phyloP scores from a whole-genome alignment of 2,888 invertebrate genomes.

The Pseudanteris insignis region DNA sequence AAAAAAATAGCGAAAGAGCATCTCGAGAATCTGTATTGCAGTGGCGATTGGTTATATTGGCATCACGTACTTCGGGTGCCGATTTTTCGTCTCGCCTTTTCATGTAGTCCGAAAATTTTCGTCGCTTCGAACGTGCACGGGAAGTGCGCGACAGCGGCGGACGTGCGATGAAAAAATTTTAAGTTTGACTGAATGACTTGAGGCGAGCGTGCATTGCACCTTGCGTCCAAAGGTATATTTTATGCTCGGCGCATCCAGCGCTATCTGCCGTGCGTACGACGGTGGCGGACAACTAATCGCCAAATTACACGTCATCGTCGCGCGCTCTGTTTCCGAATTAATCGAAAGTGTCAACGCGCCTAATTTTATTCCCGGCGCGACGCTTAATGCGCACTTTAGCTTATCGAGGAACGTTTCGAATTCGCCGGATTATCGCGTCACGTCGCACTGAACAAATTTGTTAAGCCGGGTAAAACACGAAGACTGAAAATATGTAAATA shows the following conservation, averaged over 20 bases:
- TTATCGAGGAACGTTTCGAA: conserved; percentile 13
- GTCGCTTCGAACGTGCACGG: conserved; percentile 37
- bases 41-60: conserved; percentile 30
- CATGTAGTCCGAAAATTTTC: conserved; percentile 26
- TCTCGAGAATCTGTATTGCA: no score
- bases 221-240: conserved; percentile 28
- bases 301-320: conserved; percentile 29
- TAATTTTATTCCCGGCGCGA: conserved; percentile 21
- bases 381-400: conserved; percentile 5
- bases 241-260: conserved; percentile 31
- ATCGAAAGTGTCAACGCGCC: conserved; percentile 11
- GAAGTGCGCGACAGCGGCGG: conserved; percentile 25
- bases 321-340: conserved; percentile 28
- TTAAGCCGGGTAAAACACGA: no score
- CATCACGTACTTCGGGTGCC: conserved; percentile 19
- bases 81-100: conserved; percentile 10
- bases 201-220: conserved; percentile 6
- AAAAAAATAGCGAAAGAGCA: no score
- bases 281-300: conserved; percentile 27
- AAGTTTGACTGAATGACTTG: conserved; percentile 30
- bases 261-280: conserved; percentile 31
- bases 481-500: no score
- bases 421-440: conserved; percentile 3
- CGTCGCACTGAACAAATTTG: conserved; percentile 1
- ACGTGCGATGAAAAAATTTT: conserved; percentile 40